Base-by-base conservation (phyloP, 2,888 invertebrate species). In the Heteropelma amictum region DNA sequence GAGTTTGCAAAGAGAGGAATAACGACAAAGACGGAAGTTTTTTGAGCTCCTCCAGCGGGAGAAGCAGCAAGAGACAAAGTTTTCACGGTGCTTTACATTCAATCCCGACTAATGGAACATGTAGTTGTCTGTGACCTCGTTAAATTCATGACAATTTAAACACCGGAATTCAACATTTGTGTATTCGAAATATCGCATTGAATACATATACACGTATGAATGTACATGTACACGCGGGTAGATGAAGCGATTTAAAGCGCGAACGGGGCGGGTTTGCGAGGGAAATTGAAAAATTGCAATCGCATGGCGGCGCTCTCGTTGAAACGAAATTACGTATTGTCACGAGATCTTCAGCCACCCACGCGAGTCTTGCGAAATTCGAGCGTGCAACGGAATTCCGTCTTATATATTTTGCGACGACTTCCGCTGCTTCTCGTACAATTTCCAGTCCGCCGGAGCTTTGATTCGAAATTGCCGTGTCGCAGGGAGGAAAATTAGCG, bases 211-310 rank as follows among this genome's bases (percentile, higher is more conserved):
- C 21, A 10, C 6, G 14, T 12, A 26, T 26, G 26, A 21, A n/a
- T n/a, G n/a, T n/a, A n/a, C n/a, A n/a, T n/a, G n/a, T n/a, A n/a
- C n/a, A n/a, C n/a, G n/a, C 8, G 14, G 8, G 8, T 10, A n/a
- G 21, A 28, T 28, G 17, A 28, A 51, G 51, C 10, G n/a, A 38
- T 56, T 38, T 53, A 1, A n/a, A 7, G 21, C 28, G 28, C 19
- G 30, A 51, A 30, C n/a, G 14, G 5, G 17, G 30, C 6, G 23
- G 19, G 8, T 30, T 60, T 53, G 19, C 23, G 8, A 14, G 30
- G 53, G 61, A 53, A 67, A 72, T 72, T 72, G 67, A 54, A 67
- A 72, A 72, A 72, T 72, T 72, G 38, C 47, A 54, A 61, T 61
- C 47, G 67, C 53, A 53, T 23, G 72, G 67, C 67, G 65, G 53